Conservation (phyloP, 2,797 vertebrate species). For the Sebastes trivittatus region DNA sequence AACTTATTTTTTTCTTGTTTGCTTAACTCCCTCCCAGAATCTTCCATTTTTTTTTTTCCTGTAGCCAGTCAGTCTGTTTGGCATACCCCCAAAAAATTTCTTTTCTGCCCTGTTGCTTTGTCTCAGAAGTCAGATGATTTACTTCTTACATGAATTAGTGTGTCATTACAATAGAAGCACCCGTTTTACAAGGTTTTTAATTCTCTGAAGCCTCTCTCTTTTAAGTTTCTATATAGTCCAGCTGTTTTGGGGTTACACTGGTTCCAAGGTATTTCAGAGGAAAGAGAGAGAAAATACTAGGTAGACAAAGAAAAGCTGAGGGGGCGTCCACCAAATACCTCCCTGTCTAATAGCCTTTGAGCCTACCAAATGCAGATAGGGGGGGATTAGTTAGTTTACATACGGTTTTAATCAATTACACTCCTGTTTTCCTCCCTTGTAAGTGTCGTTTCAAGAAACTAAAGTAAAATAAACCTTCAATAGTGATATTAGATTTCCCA, state of each 20-base stretch:
- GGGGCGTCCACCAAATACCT: constrained; percentile 68
- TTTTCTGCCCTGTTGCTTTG: background rate
- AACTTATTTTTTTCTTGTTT: background rate
- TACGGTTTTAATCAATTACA: background rate
- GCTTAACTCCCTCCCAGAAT: background rate
- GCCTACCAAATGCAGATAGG: constrained; percentile 39
- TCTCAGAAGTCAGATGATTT: background rate
- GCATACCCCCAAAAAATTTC: background rate
- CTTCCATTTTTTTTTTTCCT: background rate
- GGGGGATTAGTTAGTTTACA: background rate
- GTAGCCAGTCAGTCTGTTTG: background rate
- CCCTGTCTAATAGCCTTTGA: constrained; percentile 39
- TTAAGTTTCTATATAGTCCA: background rate
- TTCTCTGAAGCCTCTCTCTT: background rate
- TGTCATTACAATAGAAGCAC: background rate
- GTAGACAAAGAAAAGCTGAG: constrained; percentile 70
- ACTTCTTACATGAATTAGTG: background rate
- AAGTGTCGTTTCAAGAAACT: fast-evolving
- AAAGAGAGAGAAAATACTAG: constrained; percentile 48
- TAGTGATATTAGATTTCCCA: fast-evolving
- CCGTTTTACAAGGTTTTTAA: background rate
- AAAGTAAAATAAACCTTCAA: fast-evolving
- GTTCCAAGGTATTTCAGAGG: constrained; percentile 16
- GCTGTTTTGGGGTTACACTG: background rate
- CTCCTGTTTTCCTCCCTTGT: background rate